Conservation (phyloP, 2,888 invertebrate genomes). For the Trilocha varians region DNA sequence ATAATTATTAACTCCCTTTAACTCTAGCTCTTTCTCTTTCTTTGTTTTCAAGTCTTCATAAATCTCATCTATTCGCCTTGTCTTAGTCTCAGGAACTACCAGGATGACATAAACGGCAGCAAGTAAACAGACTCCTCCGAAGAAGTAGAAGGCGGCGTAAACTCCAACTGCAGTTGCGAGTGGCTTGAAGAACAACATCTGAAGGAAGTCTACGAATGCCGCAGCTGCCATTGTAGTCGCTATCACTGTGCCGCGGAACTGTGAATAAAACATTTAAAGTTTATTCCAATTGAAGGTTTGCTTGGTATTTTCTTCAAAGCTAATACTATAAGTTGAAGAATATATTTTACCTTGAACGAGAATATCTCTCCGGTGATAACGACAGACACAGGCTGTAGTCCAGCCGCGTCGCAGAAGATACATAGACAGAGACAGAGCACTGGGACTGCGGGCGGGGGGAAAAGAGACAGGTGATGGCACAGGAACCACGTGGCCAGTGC, state of each 20-base stretch:
- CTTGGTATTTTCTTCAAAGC: background rate
- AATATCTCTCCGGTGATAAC: conserved; percentile 68
- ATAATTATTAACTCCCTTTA: background rate
- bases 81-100: conserved; percentile 46
- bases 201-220: conserved; percentile 35
- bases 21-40: conserved; percentile 20
- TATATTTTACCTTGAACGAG: conserved; percentile 45
- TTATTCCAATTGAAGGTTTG: background rate
- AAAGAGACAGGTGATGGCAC: conserved; percentile 27
- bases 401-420: conserved; percentile 64
- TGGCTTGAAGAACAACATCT: conserved; percentile 51
- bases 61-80: conserved; percentile 40
- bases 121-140: conserved; percentile 34
- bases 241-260: conserved; percentile 56
- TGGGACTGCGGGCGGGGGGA: conserved; percentile 63
- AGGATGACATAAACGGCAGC: conserved; percentile 34
- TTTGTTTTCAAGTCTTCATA: conserved; percentile 39
- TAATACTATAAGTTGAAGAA: background rate
- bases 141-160: conserved; percentile 45
- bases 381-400: conserved; percentile 66
- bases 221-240: conserved; percentile 43
- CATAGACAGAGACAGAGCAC: conserved; percentile 65
- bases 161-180: conserved; percentile 37
- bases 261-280: conserved; percentile 12
- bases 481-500: conserved; percentile 54